Evolutionary conservation across 2,113 vertebrate species (phyloP), one percentile per base, ranked within the genome.

Genomic region (Chaetura pelagica): DNA sequence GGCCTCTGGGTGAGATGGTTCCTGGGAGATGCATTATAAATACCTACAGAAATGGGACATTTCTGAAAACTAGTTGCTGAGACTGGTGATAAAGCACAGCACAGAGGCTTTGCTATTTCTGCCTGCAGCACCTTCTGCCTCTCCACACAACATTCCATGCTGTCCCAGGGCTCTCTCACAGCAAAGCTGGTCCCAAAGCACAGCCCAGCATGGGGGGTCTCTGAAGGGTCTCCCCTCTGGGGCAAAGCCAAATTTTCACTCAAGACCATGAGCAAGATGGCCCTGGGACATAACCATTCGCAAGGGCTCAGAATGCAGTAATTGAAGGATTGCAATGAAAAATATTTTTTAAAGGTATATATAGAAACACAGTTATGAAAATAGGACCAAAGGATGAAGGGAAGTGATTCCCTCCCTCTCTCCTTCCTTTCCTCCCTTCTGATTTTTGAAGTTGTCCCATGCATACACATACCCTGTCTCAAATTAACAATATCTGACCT

Each of bases 1-100:
- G 58, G 2, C 9, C 30, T 0, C 9, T 6, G 32, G 10, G 7
- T 2, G 26, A 34, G 51, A 12, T 3, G 9, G 19, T 3, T 69
- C 17, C 40, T 29, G 58, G n/a, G 40, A 46, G 21, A 19, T 4
- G 21, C 4, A 1, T 14, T 15, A 32, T 5, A 55, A 82, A 40
- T 7, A 10, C 11, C 34, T 24, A 12, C 52, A 71, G 32, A 55
- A 57, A 34, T 13, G 0, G 11, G 61, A 44, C 21, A 14, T n/a
- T 54, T 55, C 55, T 74, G 34, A 35, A 48, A 44, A 4, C 27
- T 9, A 26, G 38, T 12, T 63, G 27, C 71, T 51, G 44, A 63
- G 48, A 18, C 22, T 46, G 4, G 24, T 22, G 12, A 30, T 8
- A 44, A 57, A 34, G 30, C 54, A 30, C 40, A 44, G 27, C 40